Percentiles rank a stretch among this genome's conserved stretches.
phyloP scores from a whole-genome alignment of 1,140 invertebrate genomes.

The Bombus impatiens region DNA sequence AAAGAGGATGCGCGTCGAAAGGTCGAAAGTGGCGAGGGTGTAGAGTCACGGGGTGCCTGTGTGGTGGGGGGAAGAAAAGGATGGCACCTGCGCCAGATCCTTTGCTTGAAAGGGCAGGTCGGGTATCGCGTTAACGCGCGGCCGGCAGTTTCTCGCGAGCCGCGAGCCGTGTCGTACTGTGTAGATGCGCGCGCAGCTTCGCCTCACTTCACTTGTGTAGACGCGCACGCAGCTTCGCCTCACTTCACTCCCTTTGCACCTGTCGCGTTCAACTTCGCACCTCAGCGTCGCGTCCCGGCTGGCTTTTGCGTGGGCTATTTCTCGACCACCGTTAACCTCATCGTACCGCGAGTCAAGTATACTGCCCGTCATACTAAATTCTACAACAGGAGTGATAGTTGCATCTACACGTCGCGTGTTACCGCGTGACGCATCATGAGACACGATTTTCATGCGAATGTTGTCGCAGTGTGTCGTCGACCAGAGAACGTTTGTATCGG shows the following conservation, averaged over 20 bases:
- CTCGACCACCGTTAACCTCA: neutral
- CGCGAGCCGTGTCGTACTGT: constrained; percentile 71
- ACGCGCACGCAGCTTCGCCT: constrained; percentile 16
- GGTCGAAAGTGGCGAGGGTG: constrained; percentile 49
- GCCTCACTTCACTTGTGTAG: no score
- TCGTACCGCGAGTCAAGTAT: neutral
- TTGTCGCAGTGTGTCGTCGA: neutral
- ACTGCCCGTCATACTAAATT: neutral
- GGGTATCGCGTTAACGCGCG: constrained; percentile 68
- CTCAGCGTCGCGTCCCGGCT: constrained; percentile 12
- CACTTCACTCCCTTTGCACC: constrained; percentile 11
- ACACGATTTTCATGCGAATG: neutral
- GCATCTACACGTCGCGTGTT: neutral
- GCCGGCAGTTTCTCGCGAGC: constrained; percentile 77
- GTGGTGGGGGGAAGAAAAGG: constrained; percentile 47
- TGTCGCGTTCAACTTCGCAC: constrained; percentile 31
- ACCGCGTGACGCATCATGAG: neutral
- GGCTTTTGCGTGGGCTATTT: neutral
- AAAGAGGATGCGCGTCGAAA: constrained; percentile 52
- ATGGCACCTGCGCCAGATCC: constrained; percentile 60
- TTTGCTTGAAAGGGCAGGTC: constrained; percentile 58
- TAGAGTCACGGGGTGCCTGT: constrained; percentile 16
- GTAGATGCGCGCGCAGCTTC: no score
- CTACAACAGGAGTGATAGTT: neutral
- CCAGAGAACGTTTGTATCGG: neutral